Evolutionary conservation across 2,113 vertebrate species (phyloP).

Genomic region (Petroica traversi): DNA sequence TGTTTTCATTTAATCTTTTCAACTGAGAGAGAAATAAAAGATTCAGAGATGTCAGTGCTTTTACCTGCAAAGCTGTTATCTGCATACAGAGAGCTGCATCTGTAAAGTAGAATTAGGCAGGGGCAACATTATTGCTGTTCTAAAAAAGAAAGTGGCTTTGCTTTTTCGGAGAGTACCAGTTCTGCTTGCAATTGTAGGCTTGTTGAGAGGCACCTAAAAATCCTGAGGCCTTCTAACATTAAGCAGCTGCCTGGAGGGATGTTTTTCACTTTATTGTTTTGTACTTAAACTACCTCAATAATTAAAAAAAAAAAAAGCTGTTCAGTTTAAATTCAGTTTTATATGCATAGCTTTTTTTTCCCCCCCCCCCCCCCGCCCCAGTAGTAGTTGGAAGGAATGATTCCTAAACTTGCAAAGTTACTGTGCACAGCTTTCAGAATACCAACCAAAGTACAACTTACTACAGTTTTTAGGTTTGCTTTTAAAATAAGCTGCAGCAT

Average conservation of each 20-base stretch:
- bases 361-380: no score
- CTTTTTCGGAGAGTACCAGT: neutral
- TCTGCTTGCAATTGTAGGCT: neutral
- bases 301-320: no score
- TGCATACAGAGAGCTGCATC: neutral
- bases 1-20: neutral
- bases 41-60: neutral
- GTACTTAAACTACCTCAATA: neutral
- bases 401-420: neutral
- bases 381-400: neutral
- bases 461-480: neutral
- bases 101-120: neutral
- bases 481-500: neutral
- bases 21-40: neutral
- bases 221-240: neutral
- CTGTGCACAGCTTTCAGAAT: neutral
- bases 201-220: neutral
- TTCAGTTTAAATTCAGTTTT: neutral
- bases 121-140: neutral
- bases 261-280: neutral
- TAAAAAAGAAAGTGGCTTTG: neutral
- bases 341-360: neutral
- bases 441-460: neutral
- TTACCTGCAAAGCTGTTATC: neutral
- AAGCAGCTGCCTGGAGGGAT: neutral